Percentiles rank a stretch among this genome's conserved stretches.
Evolutionary conservation across 2,113 vertebrate species (phyloP).

Genomic region (Malaclemys terrapin): DNA sequence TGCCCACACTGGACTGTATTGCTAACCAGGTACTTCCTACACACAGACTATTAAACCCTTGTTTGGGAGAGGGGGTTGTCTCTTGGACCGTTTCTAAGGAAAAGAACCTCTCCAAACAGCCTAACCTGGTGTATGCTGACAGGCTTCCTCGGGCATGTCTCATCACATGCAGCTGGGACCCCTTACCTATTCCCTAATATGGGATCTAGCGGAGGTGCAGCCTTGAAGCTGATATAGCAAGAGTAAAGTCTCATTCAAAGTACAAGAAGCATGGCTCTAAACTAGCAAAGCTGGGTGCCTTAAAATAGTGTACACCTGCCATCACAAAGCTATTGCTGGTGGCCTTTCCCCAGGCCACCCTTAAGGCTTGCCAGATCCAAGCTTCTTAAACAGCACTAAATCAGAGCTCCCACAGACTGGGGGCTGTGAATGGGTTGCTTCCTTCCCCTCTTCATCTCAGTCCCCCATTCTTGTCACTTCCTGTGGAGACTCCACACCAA

Average conservation of each 20-base stretch:
- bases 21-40: not conserved
- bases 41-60: not conserved
- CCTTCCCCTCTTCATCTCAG: too few relatives aligned
- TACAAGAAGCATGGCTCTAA: not conserved
- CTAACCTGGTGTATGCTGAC: not conserved
- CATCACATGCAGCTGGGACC: accelerated
- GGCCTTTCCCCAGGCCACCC: too few relatives aligned
- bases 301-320: too few relatives aligned
- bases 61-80: not conserved
- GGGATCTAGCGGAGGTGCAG: not conserved
- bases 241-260: not conserved
- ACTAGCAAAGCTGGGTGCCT: too few relatives aligned
- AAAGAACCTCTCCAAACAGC: not conserved
- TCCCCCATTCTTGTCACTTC: too few relatives aligned
- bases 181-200: not conserved
- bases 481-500: too few relatives aligned
- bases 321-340: too few relatives aligned
- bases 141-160: not conserved
- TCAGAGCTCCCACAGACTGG: too few relatives aligned
- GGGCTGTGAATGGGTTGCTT: too few relatives aligned
- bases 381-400: too few relatives aligned
- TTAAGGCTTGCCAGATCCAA: too few relatives aligned
- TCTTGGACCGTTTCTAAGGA: not conserved
- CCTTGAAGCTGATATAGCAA: not conserved
- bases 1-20: too few relatives aligned